phyloP scores from a whole-genome alignment of 2,797 vertebrate species.

The Parauchenoglanis ngamensis region DNA sequence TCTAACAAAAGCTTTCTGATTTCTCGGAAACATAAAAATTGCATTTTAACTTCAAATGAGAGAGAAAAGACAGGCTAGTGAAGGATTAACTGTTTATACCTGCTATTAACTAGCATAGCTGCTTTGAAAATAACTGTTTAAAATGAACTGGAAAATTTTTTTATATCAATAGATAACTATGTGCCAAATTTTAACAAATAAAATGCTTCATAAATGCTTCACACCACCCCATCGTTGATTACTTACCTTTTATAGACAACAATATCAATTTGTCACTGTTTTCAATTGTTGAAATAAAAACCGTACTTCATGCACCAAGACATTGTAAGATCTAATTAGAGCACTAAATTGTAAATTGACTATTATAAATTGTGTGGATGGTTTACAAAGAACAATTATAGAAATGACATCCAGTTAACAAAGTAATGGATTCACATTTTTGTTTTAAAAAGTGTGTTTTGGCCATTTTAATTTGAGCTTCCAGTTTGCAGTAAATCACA shows the following conservation, averaged over 20 bases:
- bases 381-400: not conserved
- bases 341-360: not conserved
- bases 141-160: no score
- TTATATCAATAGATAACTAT: not conserved
- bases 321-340: slow-evolving; percentile 6
- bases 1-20: not conserved
- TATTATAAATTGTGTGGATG: not conserved
- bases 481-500: no score
- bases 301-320: not conserved
- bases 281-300: not conserved
- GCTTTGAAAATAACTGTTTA: no score
- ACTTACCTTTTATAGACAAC: not conserved
- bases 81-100: not conserved
- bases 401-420: not conserved
- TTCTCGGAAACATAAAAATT: not conserved
- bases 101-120: not conserved
- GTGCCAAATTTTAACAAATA: not conserved
- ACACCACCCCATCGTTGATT: not conserved
- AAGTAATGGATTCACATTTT: not conserved
- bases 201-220: not conserved
- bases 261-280: not conserved
- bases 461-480: not conserved
- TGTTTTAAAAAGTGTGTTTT: not conserved
- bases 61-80: not conserved
- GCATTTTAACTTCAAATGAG: not conserved